Evolutionary conservation across 1,140 invertebrate species (phyloP), one percentile per base, ranked within the genome.

Genomic region (Drosophila pseudoobscura): DNA sequence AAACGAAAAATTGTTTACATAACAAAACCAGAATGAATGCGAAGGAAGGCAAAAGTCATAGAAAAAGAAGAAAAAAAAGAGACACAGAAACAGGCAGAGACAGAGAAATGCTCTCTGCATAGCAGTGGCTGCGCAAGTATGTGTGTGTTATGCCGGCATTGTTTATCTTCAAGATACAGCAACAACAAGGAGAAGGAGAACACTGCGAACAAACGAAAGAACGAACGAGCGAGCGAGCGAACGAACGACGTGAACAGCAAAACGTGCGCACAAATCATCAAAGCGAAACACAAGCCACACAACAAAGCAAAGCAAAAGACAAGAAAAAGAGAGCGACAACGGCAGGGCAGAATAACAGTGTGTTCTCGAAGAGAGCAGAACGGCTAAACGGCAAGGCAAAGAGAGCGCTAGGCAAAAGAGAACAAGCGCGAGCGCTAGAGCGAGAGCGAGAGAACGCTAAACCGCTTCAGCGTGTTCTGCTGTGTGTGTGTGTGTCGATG

Each of bases 141-240:
- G 31, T 22, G 44, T 11, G 47, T 11, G 83, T 78, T 87, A 64
- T 88, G 83, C 83, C 84, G 83, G 83, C 84, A 89, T 88, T 88
- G 83, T 88, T 88, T 88, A 88, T 88, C 83, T 89, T 88, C 49
- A 89, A 79, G 83, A 87, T 76, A 87, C 78, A 88, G 11, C 11
- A 39, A 39, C 11, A 35, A 58, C 31, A 35, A 20, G 20, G 20
- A 13, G 35, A 39, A 4, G 11, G 35, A 39, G 35, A 39, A 39
- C 29, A 31, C 29, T 31, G 29, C 9, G 35, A 35, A 31, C 8
- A 0, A 31, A 35, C 31, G 31, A 17, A 1, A 0, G 17, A 17
- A 7, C 9, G 35, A 17, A 1, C 17, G 17, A 17, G 29, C 9
- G 35, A 35, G 9, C 8, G 8, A 31, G 3, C 31, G 31, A 35